Percentiles rank a stretch among this genome's conserved stretches.
Evolutionary conservation across 2,113 vertebrate genomes (phyloP).

Genomic region (Tylochromis polylepis): DNA sequence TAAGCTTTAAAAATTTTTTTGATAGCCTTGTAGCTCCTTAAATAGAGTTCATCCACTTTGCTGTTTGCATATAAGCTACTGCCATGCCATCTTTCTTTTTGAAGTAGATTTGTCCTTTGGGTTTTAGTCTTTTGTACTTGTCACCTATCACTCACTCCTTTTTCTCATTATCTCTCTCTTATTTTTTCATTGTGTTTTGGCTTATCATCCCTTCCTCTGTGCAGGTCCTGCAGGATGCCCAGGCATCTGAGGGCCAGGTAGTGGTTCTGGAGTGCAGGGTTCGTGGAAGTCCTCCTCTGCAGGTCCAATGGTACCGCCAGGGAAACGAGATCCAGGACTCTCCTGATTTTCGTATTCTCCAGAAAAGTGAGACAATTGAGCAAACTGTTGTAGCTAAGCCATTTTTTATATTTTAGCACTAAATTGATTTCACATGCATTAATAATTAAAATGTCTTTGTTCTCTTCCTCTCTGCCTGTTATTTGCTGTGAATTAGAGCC

Average conservation of each 20-base stretch:
- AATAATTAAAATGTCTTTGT: not conserved
- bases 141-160: not conserved
- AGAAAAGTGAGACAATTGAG: conserved; percentile 85
- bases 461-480: not conserved
- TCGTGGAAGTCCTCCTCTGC: conserved; percentile 80
- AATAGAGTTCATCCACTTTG: not conserved
- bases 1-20: not conserved
- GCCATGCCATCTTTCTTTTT: not conserved
- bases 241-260: conserved; percentile 88
- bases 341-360: conserved; percentile 93
- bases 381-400: not conserved
- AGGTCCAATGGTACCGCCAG: conserved; percentile 88
- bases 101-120: not conserved
- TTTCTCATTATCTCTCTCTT: not conserved
- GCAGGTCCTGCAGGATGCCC: conserved; percentile 85
- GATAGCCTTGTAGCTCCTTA: not conserved
- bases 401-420: not conserved
- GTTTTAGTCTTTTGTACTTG: not conserved
- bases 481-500: conserved; percentile 49
- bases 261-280: conserved; percentile 94
- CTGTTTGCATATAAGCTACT: not conserved
- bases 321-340: conserved; percentile 91
- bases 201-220: not conserved
- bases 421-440: not conserved
- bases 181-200: not conserved